Percentiles rank a stretch among this genome's conserved stretches.
These are phyloP conservation scores for Zosterops lateralis DNA, from an alignment of 2,113 vertebrate genomes.

Conservation along the genomic window DNA sequence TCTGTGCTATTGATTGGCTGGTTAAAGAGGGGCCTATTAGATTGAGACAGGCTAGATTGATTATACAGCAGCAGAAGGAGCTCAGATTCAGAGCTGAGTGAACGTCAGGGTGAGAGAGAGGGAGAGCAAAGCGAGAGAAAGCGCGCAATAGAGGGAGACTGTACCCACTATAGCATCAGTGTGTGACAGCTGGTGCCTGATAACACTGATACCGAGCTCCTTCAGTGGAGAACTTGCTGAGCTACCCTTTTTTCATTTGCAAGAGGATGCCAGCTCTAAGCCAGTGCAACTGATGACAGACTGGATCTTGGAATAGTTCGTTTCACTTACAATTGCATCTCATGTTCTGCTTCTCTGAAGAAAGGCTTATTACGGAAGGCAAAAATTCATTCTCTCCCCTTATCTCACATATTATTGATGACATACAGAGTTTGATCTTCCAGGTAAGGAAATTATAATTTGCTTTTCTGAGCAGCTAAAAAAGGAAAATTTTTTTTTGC, in stretches of 20 bases:
- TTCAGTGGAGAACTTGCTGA: conserved; percentile 69
- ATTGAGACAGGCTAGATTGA: conserved; percentile 78
- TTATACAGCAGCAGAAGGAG: conserved; percentile 73
- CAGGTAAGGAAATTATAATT: conserved; percentile 72
- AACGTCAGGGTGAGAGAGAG: conserved; percentile 44
- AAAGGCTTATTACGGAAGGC: conserved; percentile 22
- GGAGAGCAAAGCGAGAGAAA: background rate
- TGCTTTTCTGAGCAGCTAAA: conserved; percentile 3
- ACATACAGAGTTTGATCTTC: conserved; percentile 30
- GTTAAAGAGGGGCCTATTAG: conserved; percentile 80
- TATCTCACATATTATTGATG: background rate
- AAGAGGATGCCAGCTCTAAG: conserved; percentile 61
- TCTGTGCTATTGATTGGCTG: conserved; percentile 78
- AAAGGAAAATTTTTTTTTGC: background rate
- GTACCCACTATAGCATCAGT: background rate
- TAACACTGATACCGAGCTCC: conserved; percentile 38
- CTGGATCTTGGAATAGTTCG: conserved; percentile 68
- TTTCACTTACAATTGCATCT: conserved; percentile 43
- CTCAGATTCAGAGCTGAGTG: conserved; percentile 63
- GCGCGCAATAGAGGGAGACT: background rate
- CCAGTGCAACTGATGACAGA: conserved; percentile 53
- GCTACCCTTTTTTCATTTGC: conserved; percentile 52
- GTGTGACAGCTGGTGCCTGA: conserved; percentile 49
- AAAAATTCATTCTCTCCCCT: conserved; percentile 11
- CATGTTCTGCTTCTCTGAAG: conserved; percentile 27